A percentile compares a stretch with the other conserved stretches of the same genome.
Evolutionary conservation across 2,888 invertebrate genomes (phyloP).

Genomic region (Embidobia sp.): DNA sequence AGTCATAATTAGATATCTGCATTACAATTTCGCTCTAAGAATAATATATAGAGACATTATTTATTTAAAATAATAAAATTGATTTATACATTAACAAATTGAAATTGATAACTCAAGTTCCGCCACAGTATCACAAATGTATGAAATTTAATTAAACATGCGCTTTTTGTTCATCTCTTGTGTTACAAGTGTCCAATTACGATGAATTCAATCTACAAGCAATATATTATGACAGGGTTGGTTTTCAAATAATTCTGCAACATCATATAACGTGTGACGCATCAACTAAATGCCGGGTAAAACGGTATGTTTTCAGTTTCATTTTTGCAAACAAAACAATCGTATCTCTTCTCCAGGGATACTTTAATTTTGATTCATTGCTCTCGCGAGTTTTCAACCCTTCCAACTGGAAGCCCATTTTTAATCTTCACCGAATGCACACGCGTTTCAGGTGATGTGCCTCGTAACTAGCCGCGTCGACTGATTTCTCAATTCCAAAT

Average conservation of each 20-base stretch:
- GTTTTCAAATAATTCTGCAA: conserved; percentile 11
- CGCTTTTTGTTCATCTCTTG: not conserved
- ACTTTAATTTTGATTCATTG: conserved; percentile 49
- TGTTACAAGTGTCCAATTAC: conserved; percentile 12
- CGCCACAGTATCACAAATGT: no score
- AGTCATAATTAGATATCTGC: no score
- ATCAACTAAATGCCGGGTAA: conserved; percentile 31
- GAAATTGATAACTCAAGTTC: no score
- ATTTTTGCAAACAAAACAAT: conserved; percentile 36
- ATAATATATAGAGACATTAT: no score
- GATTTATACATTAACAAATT: no score
- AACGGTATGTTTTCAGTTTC: conserved; percentile 44
- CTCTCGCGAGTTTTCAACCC: conserved; percentile 43
- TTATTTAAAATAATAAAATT: no score
- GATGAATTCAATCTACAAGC: conserved; percentile 5
- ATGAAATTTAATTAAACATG: not conserved
- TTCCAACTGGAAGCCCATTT: conserved; percentile 25
- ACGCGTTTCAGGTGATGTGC: not conserved
- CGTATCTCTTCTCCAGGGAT: conserved; percentile 35
- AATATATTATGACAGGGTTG: not conserved
- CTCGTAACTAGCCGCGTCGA: not conserved
- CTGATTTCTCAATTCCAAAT: conserved; percentile 38
- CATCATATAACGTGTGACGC: conserved; percentile 13
- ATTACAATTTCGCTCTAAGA: no score
- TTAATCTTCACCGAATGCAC: conserved; percentile 41